Evolutionary conservation across 2,113 vertebrate genomes (phyloP).

Genomic region (Acanthisitta chloris): DNA sequence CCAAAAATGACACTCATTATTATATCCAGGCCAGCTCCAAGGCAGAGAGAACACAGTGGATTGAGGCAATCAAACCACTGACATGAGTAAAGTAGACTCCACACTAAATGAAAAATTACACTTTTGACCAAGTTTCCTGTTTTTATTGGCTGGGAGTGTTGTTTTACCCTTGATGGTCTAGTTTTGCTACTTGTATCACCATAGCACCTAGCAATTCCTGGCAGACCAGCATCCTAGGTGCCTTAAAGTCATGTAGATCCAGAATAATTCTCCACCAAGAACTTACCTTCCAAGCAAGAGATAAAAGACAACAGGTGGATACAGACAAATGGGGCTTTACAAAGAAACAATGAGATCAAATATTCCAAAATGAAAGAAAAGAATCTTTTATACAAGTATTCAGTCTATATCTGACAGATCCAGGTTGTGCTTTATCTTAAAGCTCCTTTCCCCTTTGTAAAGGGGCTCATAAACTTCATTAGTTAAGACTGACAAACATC

Average conservation of each 20-base stretch:
- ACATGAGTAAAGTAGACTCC: constrained; percentile 63
- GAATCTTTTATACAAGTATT: not conserved
- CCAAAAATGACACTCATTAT: constrained; percentile 86
- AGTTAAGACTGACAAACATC: not conserved
- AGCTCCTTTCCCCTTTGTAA: constrained; percentile 2
- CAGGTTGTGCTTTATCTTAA: constrained; percentile 14
- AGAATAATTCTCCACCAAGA: not conserved
- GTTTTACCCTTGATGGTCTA: not conserved
- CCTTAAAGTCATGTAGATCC: not conserved
- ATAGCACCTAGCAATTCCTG: not conserved
- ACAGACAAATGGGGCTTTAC: not conserved
- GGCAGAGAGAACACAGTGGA: constrained; percentile 88
- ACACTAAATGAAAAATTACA: not conserved
- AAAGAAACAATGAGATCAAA: not conserved
- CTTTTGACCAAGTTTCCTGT: not conserved
- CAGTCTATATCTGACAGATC: not conserved
- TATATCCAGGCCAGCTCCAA: constrained; percentile 92
- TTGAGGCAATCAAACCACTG: constrained; percentile 86
- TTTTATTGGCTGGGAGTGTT: not conserved
- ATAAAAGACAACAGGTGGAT: not conserved
- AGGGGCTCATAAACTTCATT: not conserved
- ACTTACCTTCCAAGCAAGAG: not conserved
- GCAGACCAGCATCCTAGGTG: not conserved
- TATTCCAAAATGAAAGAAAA: not conserved
- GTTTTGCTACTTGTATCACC: not conserved